A percentile compares a stretch with the other conserved stretches of the same genome.
Evolutionary conservation across 2,888 invertebrate species (phyloP).

Genomic region (Tholera decimalis): DNA sequence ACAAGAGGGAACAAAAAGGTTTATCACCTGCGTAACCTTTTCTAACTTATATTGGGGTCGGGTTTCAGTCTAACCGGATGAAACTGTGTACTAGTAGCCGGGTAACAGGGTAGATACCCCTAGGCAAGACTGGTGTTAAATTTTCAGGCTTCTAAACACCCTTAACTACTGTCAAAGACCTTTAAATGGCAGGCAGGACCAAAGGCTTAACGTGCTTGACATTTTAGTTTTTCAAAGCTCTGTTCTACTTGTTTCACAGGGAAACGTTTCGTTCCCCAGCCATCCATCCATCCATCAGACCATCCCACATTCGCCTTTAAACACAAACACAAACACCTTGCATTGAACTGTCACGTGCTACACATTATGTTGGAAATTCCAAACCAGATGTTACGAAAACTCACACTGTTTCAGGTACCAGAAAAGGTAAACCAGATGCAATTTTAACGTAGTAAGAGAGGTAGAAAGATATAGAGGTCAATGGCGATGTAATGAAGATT

Average conservation of each 20-base stretch:
- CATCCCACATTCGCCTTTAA: conserved; percentile 3
- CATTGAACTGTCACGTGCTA: conserved; percentile 36
- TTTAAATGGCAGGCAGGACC: no score
- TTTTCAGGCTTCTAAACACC: no score
- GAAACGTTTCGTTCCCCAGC: no score
- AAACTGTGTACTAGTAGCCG: no score
- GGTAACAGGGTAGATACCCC: no score
- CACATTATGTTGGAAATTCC: conserved; percentile 41
- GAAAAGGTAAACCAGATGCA: conserved; percentile 9
- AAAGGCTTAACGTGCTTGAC: no score
- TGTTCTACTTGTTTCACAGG: conserved; percentile 10
- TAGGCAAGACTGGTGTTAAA: no score
- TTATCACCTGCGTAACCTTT: no score
- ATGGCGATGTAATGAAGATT: neutral
- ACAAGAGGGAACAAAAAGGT: no score
- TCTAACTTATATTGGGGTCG: no score
- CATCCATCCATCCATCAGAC: neutral
- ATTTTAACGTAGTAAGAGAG: neutral
- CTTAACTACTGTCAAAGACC: no score
- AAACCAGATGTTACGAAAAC: conserved; percentile 42
- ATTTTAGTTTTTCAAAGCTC: neutral
- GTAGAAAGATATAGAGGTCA: neutral
- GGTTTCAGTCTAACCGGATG: no score
- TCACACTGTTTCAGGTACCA: conserved; percentile 1
- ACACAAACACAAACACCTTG: conserved; percentile 20